phyloP scores from a whole-genome alignment of 2,113 vertebrate genomes.

The Uria aalge region DNA sequence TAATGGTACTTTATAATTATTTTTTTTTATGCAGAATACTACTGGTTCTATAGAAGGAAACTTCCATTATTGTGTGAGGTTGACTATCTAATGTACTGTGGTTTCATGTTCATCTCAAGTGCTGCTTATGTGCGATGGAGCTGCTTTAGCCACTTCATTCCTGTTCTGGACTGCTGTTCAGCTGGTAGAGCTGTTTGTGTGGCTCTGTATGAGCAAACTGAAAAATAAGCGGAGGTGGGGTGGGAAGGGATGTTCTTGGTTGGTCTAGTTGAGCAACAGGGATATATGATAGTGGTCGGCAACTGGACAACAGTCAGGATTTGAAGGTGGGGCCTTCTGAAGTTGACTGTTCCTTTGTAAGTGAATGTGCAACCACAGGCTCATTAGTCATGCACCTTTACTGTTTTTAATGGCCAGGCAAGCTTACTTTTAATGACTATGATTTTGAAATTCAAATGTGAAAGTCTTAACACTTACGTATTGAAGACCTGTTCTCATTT shows the following conservation, averaged over 20 bases:
- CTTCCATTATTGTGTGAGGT: background rate
- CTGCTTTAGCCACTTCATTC: background rate
- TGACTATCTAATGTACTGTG: background rate
- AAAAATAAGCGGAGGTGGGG: background rate
- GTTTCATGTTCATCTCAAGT: background rate
- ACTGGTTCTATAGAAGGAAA: background rate
- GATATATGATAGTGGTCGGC: background rate
- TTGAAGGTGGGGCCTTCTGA: background rate
- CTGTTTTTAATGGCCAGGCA: background rate
- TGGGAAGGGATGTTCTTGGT: background rate
- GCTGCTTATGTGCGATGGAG: background rate
- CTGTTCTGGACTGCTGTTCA: background rate
- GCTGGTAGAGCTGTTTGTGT: background rate
- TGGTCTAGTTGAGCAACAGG: background rate
- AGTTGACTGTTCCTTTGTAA: background rate
- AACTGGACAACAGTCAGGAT: background rate
- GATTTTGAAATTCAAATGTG: constrained; percentile 48
- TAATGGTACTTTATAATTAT: constrained; percentile 13
- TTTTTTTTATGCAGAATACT: background rate
- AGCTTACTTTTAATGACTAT: background rate
- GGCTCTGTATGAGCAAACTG: background rate
- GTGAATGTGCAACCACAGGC: constrained; percentile 30
- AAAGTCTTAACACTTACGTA: constrained; percentile 17
- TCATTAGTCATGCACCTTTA: background rate
- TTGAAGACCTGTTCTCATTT: constrained; percentile 6